Base-by-base conservation (phyloP, 1,140 invertebrate genomes). In the Drosophila ironensis region DNA sequence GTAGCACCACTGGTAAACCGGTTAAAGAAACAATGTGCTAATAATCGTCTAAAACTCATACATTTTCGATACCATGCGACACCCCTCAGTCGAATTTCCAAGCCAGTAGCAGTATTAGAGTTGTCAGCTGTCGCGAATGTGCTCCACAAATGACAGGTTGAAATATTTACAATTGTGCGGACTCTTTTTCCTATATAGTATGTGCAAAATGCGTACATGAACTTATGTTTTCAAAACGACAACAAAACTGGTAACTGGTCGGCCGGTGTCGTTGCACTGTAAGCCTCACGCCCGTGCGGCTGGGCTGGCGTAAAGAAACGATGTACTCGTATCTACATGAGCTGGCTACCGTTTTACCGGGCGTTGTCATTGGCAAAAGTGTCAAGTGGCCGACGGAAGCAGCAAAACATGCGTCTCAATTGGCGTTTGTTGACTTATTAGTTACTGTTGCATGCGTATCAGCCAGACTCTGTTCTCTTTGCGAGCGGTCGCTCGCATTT, bases 241-340 rank as follows among this genome's bases (percentile, higher is more conserved):
- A 33, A 47, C 51, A 68, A 74, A 81, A 75, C 77, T 75, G 66
- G 67, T 80, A 2, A 27, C 25, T n/a, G n/a, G n/a, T n/a, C 61
- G 50, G 37, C 9, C 12, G n/a, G 40, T 56, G 78, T 84, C 78
- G 74, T 67, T 82, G 78, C 78, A 82, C 78, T 8, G 54, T 30
- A 67, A 44, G 38, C 19, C 35, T 14, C 33, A 28, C 35, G 33
- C 42, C 12, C 35, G 42, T 41, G 59, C 48, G 46, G 38, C 37
- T 16, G 54, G 19, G 56, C 24, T 8, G 14, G 66, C 50, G 12
- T 35, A 71, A 56, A 84, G 73, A 82, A 77, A 82, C 78, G 84
- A 78, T n/a, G n/a, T n/a, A n/a, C n/a, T 71, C 78, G 80, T 78
- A 74, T 54, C 73, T 84, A 57, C 72, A 77, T 52, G 67, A 68